phyloP scores from a whole-genome alignment of 2,797 vertebrate species.

The Pangasius mekongensis region DNA sequence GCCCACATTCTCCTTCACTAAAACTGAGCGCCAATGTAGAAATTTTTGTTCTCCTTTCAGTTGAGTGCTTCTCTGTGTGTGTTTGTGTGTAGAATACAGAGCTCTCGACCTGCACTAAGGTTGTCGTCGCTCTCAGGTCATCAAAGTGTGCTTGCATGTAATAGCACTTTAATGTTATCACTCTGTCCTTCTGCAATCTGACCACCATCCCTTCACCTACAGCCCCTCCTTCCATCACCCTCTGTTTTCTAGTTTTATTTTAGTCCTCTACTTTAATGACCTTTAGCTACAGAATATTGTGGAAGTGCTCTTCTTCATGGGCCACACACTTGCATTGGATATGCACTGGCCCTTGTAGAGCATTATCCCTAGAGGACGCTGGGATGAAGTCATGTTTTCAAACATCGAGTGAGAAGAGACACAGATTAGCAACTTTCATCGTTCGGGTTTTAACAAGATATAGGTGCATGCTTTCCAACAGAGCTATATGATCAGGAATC shows the following conservation, averaged over 20 bases:
- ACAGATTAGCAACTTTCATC: neutral
- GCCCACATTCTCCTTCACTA: neutral
- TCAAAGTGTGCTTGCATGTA: slow-evolving; percentile 60
- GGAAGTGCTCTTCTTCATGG: slow-evolving; percentile 27
- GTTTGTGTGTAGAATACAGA: neutral
- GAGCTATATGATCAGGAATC: slow-evolving; percentile 14
- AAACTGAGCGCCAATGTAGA: neutral
- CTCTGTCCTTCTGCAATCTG: slow-evolving; percentile 37
- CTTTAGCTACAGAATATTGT: slow-evolving; percentile 35
- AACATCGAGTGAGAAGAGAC: neutral
- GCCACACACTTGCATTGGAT: slow-evolving; percentile 41
- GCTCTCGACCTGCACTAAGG: slow-evolving; percentile 33
- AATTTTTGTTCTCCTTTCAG: neutral
- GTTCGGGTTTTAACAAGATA: neutral
- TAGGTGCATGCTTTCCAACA: too few species aligned
- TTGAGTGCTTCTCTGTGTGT: neutral
- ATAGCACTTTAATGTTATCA: slow-evolving; percentile 57
- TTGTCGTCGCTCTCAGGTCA: slow-evolving; percentile 57
- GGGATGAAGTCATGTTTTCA: neutral
- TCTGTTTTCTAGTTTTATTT: slow-evolving; percentile 42
- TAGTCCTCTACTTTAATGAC: slow-evolving; percentile 45
- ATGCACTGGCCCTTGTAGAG: neutral
- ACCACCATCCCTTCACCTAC: slow-evolving; percentile 37
- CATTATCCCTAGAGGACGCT: neutral
- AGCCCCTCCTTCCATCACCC: slow-evolving; percentile 15